Evolutionary conservation across 2,113 vertebrate species (phyloP).

Genomic region (Osmerus mordax): DNA sequence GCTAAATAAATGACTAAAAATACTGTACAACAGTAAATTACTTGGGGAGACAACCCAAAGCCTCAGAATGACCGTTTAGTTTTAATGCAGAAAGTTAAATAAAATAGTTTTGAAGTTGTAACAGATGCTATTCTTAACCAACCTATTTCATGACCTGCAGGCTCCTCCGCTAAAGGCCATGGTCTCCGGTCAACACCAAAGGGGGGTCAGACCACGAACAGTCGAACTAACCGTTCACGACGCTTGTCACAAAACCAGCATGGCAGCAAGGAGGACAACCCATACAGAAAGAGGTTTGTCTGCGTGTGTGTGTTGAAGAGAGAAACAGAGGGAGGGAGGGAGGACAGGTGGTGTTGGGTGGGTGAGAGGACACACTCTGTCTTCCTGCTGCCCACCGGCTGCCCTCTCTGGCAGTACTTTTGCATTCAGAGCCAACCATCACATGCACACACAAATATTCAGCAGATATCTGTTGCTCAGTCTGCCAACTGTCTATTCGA

Average conservation of each 20-base stretch:
- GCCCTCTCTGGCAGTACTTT: not conserved
- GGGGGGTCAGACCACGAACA: no score
- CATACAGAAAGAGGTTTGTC: no score
- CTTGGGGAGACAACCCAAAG: not conserved
- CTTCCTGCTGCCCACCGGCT: slow-evolving; percentile 7
- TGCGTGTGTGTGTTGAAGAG: not conserved
- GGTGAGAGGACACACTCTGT: not conserved
- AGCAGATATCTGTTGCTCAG: not conserved
- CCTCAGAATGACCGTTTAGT: no score
- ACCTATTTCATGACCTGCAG: not conserved
- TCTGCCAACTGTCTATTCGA: not conserved
- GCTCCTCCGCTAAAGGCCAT: no score
- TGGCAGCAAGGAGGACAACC: no score
- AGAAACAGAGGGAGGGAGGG: not conserved
- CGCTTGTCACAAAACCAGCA: no score
- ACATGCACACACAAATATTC: not conserved
- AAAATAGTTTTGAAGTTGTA: no score
- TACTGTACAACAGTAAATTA: not conserved
- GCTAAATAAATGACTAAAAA: no score
- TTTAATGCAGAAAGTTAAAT: no score
- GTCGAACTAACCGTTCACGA: no score
- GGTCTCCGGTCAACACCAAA: no score
- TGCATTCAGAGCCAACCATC: not conserved
- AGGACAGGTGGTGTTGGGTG: not conserved
- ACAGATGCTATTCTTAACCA: no score